Evolutionary conservation across 23 tunicate species (phyloP).

Genomic region (Pegea sp.): DNA sequence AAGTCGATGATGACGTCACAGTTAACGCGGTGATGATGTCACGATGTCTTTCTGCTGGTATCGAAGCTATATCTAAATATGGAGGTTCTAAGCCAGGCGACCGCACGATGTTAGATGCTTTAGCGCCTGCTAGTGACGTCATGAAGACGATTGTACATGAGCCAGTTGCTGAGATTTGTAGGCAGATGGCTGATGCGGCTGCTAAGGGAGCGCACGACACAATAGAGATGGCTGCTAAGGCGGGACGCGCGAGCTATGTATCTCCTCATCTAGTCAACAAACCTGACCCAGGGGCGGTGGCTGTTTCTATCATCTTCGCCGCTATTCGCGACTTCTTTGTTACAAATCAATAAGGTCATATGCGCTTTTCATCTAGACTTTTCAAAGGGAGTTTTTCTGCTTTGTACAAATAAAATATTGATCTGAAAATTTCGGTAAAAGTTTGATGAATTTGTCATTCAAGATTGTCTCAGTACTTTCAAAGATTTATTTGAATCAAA

Average conservation of each 20-base stretch:
- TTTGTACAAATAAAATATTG: too few species aligned
- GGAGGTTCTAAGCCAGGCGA: constrained; percentile 88
- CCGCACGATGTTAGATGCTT: constrained; percentile 82
- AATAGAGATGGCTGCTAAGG: constrained; percentile 50
- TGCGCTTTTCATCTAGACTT: too few species aligned
- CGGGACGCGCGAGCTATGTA: constrained; percentile 95
- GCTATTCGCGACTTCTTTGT: too few species aligned
- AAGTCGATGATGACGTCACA: constrained; percentile 6
- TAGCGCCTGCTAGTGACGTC: constrained; percentile 8
- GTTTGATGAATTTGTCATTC: too few species aligned
- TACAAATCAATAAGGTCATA: too few species aligned
- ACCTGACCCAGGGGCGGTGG: constrained; percentile 87
- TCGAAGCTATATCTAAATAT: constrained; percentile 28
- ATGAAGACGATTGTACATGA: constrained; percentile 2
- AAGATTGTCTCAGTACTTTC: too few species aligned
- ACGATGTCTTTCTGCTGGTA: constrained; percentile 30
- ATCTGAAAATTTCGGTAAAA: too few species aligned
- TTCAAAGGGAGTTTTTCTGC: too few species aligned
- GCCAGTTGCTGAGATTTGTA: neutral
- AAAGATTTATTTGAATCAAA: too few species aligned
- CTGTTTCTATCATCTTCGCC: constrained; percentile 37
- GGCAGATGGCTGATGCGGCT: constrained; percentile 5
- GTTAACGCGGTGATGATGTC: constrained; percentile 1
- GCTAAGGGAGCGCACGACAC: constrained; percentile 53
- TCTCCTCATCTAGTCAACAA: constrained; percentile 21